Conservation (phyloP, 1,140 invertebrate species). For the Carposina sasakii region DNA sequence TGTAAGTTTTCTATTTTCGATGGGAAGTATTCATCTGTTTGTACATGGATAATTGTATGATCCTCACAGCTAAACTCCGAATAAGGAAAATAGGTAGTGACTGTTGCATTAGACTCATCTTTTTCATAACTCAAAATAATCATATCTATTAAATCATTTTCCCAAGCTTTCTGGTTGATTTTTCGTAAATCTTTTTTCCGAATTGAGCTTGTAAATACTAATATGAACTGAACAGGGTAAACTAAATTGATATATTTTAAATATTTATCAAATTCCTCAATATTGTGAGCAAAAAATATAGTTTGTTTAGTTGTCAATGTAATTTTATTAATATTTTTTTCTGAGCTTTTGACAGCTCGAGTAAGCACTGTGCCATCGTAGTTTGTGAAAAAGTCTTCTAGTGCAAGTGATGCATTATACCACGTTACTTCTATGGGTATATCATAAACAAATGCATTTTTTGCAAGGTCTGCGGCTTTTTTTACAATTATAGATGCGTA, state of each 20-base stretch:
- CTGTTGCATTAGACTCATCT: slow-evolving; percentile 14
- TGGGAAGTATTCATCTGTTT: slow-evolving; percentile 25
- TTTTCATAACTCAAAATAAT: slow-evolving; percentile 26
- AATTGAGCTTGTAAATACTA: slow-evolving; percentile 21
- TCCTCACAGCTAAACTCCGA: slow-evolving; percentile 30
- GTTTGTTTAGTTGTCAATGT: slow-evolving; percentile 29
- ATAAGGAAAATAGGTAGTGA: slow-evolving; percentile 39
- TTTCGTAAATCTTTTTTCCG: slow-evolving; percentile 4
- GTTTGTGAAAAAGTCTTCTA: no score
- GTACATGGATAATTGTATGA: slow-evolving; percentile 22
- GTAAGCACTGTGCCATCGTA: no score
- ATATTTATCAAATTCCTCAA: slow-evolving; percentile 30
- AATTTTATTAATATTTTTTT: no score
- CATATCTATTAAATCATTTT: slow-evolving; percentile 35
- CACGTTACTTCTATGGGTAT: no score
- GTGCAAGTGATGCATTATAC: no score
- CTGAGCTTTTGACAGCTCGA: no score
- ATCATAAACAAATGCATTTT: no score
- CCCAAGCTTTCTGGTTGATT: slow-evolving; percentile 31
- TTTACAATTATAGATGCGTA: no score
- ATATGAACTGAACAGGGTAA: slow-evolving; percentile 28
- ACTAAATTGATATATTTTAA: slow-evolving; percentile 24
- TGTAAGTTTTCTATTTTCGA: slow-evolving; percentile 43
- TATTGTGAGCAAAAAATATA: slow-evolving; percentile 28
- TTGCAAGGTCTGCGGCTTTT: no score